Conservation (phyloP, 2,113 vertebrate genomes). For the Ariopsis seemanni region DNA sequence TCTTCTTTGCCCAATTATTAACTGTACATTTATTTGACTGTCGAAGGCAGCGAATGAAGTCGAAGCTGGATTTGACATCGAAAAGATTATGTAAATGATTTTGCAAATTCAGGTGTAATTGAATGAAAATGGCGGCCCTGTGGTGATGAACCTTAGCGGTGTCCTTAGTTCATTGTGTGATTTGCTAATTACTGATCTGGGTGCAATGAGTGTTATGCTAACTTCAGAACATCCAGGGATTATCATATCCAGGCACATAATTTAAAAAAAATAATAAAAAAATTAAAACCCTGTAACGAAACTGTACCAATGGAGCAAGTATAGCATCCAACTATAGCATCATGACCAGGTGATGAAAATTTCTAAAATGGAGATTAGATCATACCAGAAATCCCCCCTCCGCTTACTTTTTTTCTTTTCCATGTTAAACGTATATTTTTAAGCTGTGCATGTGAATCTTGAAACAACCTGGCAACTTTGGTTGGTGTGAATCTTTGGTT, state of each 20-base stretch:
- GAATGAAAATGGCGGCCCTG: conserved; percentile 1
- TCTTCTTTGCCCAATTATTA: conserved; percentile 45
- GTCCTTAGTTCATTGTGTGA: not conserved
- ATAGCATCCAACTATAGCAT: not conserved
- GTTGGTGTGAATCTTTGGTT: too few species aligned
- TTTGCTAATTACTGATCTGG: conserved; percentile 22
- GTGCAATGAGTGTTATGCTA: not conserved
- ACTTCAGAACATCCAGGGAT: not conserved
- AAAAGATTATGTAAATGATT: conserved; percentile 22
- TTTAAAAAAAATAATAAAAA: not conserved
- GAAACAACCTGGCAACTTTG: not conserved
- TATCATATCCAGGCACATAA: not conserved
- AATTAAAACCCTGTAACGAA: too few species aligned
- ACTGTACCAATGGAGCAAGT: not conserved
- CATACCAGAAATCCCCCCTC: not conserved
- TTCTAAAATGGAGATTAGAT: not conserved
- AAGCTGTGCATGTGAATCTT: not conserved
- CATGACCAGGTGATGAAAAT: not conserved
- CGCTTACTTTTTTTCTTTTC: not conserved
- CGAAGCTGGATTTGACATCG: not conserved
- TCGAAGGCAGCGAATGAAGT: conserved; percentile 3
- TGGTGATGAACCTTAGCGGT: not conserved
- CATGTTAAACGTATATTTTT: not conserved
- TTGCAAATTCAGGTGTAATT: conserved; percentile 16
- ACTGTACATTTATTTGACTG: conserved; percentile 49